Evolutionary conservation across 2,797 vertebrate species (phyloP).

Genomic region (Diglossa cyanea): DNA sequence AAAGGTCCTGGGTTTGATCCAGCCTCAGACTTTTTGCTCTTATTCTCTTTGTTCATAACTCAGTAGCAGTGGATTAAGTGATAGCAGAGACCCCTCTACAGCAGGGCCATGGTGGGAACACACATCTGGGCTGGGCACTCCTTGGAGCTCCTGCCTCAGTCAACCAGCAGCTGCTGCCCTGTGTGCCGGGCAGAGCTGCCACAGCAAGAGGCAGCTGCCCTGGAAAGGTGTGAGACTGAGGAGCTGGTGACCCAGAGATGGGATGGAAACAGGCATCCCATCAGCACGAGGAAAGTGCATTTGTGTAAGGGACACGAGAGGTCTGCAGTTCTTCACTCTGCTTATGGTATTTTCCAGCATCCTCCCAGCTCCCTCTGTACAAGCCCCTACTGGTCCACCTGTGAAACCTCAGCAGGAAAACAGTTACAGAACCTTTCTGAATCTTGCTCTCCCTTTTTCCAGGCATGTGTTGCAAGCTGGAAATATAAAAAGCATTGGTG

Average conservation of each 20-base stretch:
- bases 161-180: background rate
- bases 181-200: accelerated
- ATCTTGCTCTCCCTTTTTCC: background rate
- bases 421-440: background rate
- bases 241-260: background rate
- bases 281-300: background rate
- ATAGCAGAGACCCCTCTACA: background rate
- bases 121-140: accelerated
- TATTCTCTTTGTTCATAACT: background rate
- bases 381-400: accelerated
- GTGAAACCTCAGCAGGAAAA: background rate
- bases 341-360: background rate
- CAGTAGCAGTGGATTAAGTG: background rate
- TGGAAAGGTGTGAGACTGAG: accelerated
- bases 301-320: accelerated
- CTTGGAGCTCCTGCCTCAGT: background rate
- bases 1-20: background rate
- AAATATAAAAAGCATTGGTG: background rate
- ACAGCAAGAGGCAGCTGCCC: background rate
- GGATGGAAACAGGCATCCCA: background rate
- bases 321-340: background rate
- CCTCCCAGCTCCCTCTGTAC: background rate
- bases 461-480: background rate
- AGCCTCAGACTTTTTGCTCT: background rate
- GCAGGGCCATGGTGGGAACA: accelerated